Evolutionary conservation across 2,888 invertebrate genomes (phyloP).

Genomic region (Apamea epomidion): DNA sequence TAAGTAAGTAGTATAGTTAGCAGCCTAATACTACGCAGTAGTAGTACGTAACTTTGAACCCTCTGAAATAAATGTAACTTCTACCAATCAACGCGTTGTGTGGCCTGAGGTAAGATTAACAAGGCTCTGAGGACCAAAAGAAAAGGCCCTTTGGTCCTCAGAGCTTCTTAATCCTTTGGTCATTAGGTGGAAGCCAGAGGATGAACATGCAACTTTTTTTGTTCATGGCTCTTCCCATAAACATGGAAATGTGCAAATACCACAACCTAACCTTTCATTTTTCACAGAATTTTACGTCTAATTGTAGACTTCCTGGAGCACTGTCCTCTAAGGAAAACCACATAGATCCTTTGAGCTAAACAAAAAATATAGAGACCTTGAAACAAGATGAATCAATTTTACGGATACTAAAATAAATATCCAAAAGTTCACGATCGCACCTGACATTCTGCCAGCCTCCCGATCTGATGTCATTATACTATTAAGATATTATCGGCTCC

Average conservation of each 20-base stretch:
- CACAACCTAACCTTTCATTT: neutral
- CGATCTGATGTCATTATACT: slow-evolving; percentile 17
- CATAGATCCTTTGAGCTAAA: slow-evolving; percentile 11
- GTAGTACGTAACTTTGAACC: neutral
- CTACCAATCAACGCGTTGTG: neutral
- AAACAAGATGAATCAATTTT: slow-evolving; percentile 28
- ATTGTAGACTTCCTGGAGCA: slow-evolving; percentile 30
- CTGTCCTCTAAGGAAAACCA: slow-evolving; percentile 12
- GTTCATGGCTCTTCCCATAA: too few relatives aligned
- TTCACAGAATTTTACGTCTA: neutral
- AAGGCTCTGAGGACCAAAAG: neutral
- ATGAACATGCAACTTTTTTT: neutral
- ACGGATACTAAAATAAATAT: slow-evolving; percentile 24
- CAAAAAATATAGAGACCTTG: slow-evolving; percentile 52
- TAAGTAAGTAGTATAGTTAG: neutral
- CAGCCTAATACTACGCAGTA: neutral
- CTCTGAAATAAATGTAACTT: neutral
- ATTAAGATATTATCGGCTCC: slow-evolving; percentile 3
- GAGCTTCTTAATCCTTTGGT: neutral
- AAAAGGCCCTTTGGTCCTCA: neutral
- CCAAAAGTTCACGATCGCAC: slow-evolving; percentile 30
- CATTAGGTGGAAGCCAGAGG: neutral
- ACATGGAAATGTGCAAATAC: neutral
- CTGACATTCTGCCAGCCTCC: slow-evolving; percentile 32
- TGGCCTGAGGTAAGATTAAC: neutral